Percentiles rank a stretch among this genome's conserved stretches.
Evolutionary conservation across 2,888 invertebrate genomes (phyloP).

Genomic region (Trichopoda pennipes): DNA sequence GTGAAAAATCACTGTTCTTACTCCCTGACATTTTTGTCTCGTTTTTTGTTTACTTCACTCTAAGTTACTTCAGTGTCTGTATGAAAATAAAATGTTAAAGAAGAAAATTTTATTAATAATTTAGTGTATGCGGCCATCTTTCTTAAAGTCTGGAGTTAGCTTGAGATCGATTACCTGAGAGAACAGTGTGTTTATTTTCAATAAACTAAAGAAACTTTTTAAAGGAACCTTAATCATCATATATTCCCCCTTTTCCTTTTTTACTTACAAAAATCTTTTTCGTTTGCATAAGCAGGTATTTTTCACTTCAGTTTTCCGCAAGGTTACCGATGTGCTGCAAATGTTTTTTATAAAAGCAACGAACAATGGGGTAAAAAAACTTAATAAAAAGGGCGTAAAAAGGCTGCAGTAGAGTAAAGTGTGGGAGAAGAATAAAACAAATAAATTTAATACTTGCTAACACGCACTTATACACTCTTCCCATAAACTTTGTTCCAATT

Average conservation of each 20-base stretch:
- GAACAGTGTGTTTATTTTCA: slow-evolving; percentile 4
- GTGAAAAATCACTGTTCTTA: too few relatives aligned
- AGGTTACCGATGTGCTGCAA: too few relatives aligned
- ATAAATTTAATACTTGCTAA: background rate
- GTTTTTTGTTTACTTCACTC: too few relatives aligned
- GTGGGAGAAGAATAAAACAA: background rate
- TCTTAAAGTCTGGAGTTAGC: background rate
- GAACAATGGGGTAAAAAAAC: too few relatives aligned
- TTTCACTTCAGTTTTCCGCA: too few relatives aligned
- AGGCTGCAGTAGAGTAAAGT: background rate
- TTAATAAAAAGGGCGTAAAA: background rate
- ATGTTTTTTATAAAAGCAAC: too few relatives aligned
- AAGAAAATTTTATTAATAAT: background rate
- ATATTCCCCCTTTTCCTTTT: background rate
- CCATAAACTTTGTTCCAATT: background rate
- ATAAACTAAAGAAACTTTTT: background rate
- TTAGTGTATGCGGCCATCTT: background rate
- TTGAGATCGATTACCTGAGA: slow-evolving; percentile 15
- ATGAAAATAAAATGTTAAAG: background rate
- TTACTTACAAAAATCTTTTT: background rate
- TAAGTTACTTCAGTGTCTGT: too few relatives aligned
- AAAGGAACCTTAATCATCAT: slow-evolving; percentile 23
- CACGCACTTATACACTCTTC: background rate
- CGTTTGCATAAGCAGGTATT: background rate
- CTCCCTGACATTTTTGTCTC: too few relatives aligned